Conservation (phyloP, 2,797 vertebrate species). For the Pseudopleuronectes americanus region DNA sequence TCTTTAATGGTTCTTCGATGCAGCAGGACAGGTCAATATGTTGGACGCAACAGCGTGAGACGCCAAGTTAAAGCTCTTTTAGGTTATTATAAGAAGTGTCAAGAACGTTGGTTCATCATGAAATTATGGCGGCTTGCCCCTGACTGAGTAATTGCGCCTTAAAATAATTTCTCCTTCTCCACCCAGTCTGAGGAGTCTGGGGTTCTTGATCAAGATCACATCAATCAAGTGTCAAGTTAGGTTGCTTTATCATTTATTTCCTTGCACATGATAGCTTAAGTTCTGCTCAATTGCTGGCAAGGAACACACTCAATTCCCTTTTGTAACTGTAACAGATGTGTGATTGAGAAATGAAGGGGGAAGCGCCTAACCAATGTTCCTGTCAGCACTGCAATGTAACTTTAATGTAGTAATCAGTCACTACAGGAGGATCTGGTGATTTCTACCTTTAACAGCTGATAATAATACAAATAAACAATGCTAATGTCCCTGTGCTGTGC, state of each 20-base stretch:
- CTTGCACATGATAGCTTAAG: constrained; percentile 11
- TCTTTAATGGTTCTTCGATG: too few species aligned
- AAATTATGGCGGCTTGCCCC: neutral
- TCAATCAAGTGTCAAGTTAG: constrained; percentile 2
- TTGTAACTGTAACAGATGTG: constrained; percentile 2
- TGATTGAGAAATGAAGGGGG: constrained; percentile 13
- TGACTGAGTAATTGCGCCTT: too few species aligned
- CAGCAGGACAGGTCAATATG: too few species aligned
- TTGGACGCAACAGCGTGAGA: neutral
- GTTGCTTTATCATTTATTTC: constrained; percentile 27
- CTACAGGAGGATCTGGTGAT: neutral
- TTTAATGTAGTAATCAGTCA: neutral
- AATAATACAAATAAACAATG: neutral
- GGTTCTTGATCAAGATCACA: neutral
- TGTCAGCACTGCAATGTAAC: neutral
- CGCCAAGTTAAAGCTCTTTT: neutral
- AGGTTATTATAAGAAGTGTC: neutral
- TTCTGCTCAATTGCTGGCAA: neutral
- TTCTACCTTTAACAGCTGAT: neutral
- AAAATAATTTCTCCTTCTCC: neutral
- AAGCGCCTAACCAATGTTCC: neutral
- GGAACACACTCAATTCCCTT: neutral
- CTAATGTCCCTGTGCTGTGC: neutral
- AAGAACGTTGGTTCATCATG: neutral
- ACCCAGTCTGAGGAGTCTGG: constrained; percentile 1